Evolutionary conservation across 2,113 vertebrate genomes (phyloP).

Genomic region (Seriola rivoliana): DNA sequence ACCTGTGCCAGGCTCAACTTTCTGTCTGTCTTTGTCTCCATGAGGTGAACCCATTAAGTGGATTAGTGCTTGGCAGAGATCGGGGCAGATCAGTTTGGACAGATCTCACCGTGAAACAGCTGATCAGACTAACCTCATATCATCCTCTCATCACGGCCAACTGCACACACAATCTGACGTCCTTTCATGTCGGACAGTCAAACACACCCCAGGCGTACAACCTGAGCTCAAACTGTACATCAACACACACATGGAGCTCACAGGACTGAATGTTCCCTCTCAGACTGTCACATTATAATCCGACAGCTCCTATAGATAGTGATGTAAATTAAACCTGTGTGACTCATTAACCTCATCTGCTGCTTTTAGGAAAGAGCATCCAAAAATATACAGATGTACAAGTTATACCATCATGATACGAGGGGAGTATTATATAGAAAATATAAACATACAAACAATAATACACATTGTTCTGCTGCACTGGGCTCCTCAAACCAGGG

Average conservation of each 20-base stretch:
- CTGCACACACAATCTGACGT: conserved; percentile 25
- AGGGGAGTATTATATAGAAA: background rate
- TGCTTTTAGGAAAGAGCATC: background rate
- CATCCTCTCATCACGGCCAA: conserved; percentile 27
- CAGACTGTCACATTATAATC: background rate
- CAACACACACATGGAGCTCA: conserved; percentile 1
- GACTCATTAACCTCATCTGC: conserved; percentile 1
- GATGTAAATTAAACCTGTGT: background rate
- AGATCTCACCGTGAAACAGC: conserved; percentile 36
- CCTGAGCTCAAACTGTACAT: background rate
- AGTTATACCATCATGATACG: background rate
- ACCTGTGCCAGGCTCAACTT: background rate
- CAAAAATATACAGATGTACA: background rate
- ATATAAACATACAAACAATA: background rate
- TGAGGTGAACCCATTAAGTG: conserved; percentile 33
- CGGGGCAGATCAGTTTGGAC: conserved; percentile 40
- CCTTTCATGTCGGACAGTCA: conserved; percentile 22
- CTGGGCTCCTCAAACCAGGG: background rate
- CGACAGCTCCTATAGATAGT: conserved; percentile 7
- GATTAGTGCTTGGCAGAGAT: conserved; percentile 48
- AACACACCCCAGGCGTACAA: conserved; percentile 11
- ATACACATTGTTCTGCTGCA: background rate
- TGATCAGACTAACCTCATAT: conserved; percentile 54
- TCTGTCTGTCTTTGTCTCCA: background rate
- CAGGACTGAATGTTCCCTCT: background rate